Conservation (phyloP, 2,113 vertebrate species). For the Cygnus buccinator region DNA sequence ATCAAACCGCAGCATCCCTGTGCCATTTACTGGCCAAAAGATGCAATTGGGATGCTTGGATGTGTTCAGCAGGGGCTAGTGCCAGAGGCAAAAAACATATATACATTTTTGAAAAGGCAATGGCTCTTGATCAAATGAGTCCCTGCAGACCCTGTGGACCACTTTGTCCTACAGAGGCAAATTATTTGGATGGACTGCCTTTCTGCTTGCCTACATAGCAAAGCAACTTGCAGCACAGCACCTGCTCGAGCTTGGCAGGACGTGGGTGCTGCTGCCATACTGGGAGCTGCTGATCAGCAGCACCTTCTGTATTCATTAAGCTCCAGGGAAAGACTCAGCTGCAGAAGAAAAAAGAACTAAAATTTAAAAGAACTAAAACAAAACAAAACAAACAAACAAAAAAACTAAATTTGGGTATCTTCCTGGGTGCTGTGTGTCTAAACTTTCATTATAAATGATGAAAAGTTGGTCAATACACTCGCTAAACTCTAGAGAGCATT, state of each 20-base stretch:
- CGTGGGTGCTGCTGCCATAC: neutral
- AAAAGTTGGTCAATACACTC: neutral
- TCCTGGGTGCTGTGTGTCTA: neutral
- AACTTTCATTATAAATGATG: neutral
- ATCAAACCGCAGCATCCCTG: neutral
- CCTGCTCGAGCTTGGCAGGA: neutral
- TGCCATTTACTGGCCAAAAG: neutral
- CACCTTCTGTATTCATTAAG: neutral
- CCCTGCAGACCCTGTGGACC: neutral
- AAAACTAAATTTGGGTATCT: neutral
- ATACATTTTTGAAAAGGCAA: neutral
- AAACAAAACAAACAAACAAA: too few relatives aligned
- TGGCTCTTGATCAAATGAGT: neutral
- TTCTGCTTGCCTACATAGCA: neutral
- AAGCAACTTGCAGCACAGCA: neutral
- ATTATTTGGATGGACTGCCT: fast-evolving
- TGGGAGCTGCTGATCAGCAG: neutral
- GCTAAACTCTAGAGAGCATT: neutral
- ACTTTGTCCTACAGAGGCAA: neutral
- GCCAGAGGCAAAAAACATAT: neutral
- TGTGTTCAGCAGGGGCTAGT: neutral
- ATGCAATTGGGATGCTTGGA: neutral
- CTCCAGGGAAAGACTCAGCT: neutral
- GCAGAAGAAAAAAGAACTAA: too few relatives aligned
- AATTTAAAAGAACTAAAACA: too few relatives aligned